A percentile compares a stretch with the other conserved stretches of the same genome.
phyloP scores from a whole-genome alignment of 1,140 invertebrate genomes.

The Mycetomoellerius zeteki region DNA sequence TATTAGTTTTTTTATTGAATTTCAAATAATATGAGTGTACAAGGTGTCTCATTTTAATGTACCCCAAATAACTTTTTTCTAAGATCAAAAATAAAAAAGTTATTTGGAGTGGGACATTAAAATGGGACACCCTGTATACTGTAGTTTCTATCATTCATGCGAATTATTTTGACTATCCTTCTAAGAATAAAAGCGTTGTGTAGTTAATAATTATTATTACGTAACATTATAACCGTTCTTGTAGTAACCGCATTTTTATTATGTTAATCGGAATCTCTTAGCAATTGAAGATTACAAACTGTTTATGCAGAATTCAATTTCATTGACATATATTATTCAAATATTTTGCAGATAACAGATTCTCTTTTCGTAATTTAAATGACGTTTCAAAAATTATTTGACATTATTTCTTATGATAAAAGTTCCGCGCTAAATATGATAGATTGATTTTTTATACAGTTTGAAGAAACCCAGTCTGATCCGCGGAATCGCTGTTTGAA shows the following conservation, averaged over 20 bases:
- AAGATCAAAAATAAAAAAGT: too few relatives aligned
- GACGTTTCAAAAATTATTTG: neutral
- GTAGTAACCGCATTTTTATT: conserved; percentile 16
- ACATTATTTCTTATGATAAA: neutral
- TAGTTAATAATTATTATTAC: neutral
- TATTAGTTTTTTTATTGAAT: too few relatives aligned
- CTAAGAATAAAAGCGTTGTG: neutral
- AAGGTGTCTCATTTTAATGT: too few relatives aligned
- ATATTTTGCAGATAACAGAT: neutral
- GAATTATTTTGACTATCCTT: neutral
- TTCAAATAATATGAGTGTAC: too few relatives aligned
- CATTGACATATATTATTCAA: neutral
- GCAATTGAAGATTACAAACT: neutral
- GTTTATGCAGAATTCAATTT: conserved; percentile 5
- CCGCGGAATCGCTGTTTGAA: neutral
- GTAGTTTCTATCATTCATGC: neutral
- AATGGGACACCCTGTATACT: too few relatives aligned
- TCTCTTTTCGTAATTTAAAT: neutral
- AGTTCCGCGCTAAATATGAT: neutral
- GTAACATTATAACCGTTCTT: conserved; percentile 4
- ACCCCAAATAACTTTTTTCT: too few relatives aligned
- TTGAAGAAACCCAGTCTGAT: neutral
- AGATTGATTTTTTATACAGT: neutral
- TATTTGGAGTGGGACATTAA: too few relatives aligned
- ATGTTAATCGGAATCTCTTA: neutral